These are phyloP conservation scores for Chelonia mydas DNA, from an alignment of 2,797 vertebrate species.

Conservation along the genomic window DNA sequence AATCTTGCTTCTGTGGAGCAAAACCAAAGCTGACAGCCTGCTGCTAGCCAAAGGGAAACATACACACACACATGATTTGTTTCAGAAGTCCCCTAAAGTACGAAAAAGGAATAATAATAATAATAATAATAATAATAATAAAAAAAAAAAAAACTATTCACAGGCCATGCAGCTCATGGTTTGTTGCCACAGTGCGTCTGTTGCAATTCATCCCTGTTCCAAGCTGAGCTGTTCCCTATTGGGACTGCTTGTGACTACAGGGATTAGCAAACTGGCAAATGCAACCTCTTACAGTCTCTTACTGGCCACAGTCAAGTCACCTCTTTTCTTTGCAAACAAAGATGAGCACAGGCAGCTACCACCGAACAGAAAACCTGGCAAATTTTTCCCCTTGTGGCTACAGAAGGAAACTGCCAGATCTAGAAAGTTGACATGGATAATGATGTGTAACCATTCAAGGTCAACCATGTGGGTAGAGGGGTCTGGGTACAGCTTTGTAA, in stretches of 20 bases:
- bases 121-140: background rate
- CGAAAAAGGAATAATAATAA: background rate
- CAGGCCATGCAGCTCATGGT: background rate
- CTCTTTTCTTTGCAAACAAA: background rate
- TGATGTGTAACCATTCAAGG: background rate
- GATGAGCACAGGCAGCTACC: background rate
- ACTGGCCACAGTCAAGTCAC: background rate
- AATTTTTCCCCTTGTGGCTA: background rate
- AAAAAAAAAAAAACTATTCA: background rate
- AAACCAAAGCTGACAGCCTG: background rate
- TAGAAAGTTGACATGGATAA: accelerated
- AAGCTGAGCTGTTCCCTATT: background rate
- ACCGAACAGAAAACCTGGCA: background rate
- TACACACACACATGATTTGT: background rate
- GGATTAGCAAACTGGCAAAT: background rate
- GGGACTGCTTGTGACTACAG: background rate
- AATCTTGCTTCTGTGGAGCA: background rate
- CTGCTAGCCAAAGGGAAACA: background rate
- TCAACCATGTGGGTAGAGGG: background rate
- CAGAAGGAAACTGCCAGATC: background rate
- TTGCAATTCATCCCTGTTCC: background rate
- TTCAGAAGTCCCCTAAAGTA: background rate
- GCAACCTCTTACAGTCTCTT: background rate
- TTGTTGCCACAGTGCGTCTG: accelerated
- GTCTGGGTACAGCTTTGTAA: background rate